These are phyloP conservation scores for Drosophila antonietae DNA, from an alignment of 2,888 invertebrate species.

Conservation along the genomic window DNA sequence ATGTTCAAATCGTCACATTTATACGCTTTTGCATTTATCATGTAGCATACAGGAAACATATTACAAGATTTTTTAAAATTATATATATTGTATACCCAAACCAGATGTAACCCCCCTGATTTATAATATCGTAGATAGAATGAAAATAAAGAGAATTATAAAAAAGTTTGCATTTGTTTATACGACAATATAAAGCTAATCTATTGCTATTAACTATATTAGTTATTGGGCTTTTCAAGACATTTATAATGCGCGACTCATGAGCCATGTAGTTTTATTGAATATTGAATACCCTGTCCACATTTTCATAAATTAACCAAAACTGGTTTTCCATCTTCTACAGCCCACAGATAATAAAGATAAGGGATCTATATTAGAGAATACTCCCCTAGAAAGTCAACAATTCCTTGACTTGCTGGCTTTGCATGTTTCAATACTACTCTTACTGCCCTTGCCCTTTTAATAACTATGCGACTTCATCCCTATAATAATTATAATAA, in stretches of 20 bases:
- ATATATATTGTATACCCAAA: neutral
- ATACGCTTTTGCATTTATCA: slow-evolving; percentile 30
- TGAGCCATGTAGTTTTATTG: too few relatives aligned
- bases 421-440: neutral
- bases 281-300: too few relatives aligned
- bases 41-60: neutral
- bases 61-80: neutral
- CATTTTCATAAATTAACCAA: too few relatives aligned
- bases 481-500: neutral
- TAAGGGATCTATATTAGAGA: neutral
- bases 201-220: neutral
- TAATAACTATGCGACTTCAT: neutral
- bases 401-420: too few relatives aligned
- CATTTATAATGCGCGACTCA: neutral
- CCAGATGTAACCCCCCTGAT: neutral
- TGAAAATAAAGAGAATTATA: slow-evolving; percentile 1
- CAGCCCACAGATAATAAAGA: neutral
- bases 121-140: slow-evolving; percentile 4
- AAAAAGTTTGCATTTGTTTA: neutral
- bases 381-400: neutral
- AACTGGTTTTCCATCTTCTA: too few relatives aligned
- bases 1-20: slow-evolving; percentile 12
- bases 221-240: neutral
- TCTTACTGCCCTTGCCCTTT: neutral
- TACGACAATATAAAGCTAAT: neutral